These are phyloP conservation scores for Homarus gammarus DNA, from an alignment of 2,888 invertebrate species.

Conservation along the genomic window DNA sequence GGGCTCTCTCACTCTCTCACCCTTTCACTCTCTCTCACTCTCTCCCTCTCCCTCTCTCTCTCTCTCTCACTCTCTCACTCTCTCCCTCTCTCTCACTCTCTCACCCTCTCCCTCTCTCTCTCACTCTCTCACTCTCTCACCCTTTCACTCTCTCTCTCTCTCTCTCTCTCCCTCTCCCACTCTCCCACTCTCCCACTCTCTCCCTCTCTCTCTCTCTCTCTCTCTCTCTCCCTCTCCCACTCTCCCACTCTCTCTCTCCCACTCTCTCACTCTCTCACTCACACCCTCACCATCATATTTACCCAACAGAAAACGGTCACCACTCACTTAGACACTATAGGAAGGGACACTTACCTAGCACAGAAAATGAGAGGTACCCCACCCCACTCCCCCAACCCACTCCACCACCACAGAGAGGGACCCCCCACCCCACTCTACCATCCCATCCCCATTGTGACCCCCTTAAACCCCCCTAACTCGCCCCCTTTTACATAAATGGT, in stretches of 20 bases:
- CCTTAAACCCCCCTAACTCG: too few relatives aligned
- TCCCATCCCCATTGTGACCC: too few relatives aligned
- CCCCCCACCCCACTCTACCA: too few relatives aligned
- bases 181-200: constrained; percentile 3
- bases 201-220: background rate
- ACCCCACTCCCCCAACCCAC: too few relatives aligned
- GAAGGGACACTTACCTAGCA: too few relatives aligned
- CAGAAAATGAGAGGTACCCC: too few relatives aligned
- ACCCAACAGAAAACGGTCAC: too few relatives aligned
- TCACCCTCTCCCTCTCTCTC: constrained; percentile 8
- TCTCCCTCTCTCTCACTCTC: constrained; percentile 18
- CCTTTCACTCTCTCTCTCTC: background rate
- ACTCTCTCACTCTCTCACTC: constrained; percentile 29
- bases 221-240: background rate
- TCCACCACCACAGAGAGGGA: too few relatives aligned
- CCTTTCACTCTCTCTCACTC: background rate
- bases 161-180: background rate
- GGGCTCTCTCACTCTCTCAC: background rate
- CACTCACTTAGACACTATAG: too few relatives aligned
- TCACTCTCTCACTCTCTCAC: constrained; percentile 15
- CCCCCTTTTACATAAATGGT: too few relatives aligned
- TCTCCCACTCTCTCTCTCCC: constrained; percentile 20
- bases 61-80: background rate
- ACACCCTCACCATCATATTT: too few relatives aligned
- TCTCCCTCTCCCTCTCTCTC: too few relatives aligned